A percentile compares a stretch with the other conserved stretches of the same genome.
These are phyloP conservation scores for Bettongia penicillata DNA, from an alignment of 2,113 vertebrate genomes.

Conservation along the genomic window DNA sequence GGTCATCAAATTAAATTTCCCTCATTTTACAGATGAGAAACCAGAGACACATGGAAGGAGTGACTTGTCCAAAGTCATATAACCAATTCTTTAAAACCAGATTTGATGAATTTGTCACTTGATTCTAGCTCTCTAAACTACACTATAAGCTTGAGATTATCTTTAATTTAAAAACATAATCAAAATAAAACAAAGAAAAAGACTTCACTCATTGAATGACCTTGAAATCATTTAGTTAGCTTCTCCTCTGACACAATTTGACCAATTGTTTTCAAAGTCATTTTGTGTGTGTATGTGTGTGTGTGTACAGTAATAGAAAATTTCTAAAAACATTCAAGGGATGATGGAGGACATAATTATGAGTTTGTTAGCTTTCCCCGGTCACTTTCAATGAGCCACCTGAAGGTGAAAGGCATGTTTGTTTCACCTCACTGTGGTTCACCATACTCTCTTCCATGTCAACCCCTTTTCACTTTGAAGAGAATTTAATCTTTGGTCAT, in stretches of 20 bases:
- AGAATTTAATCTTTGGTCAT: constrained; percentile 19
- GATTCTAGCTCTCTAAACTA: neutral
- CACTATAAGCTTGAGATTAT: neutral
- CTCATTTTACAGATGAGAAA: neutral
- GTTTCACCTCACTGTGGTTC: neutral
- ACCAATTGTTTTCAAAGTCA: neutral
- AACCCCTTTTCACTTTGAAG: constrained; percentile 37
- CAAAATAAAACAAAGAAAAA: neutral
- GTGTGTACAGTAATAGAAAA: neutral
- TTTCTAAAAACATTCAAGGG: neutral
- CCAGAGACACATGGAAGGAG: neutral
- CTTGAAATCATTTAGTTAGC: neutral
- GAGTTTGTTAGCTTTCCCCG: neutral
- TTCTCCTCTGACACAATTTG: neutral
- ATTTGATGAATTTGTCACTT: neutral
- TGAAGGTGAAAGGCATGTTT: neutral
- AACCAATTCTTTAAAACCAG: neutral
- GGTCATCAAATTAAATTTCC: neutral
- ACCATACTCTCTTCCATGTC: constrained; percentile 17
- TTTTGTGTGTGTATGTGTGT: neutral
- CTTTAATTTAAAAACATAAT: neutral
- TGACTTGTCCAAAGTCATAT: neutral
- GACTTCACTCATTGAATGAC: neutral
- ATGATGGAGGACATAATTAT: neutral
- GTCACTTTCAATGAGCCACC: neutral